Conservation (phyloP, 2,113 vertebrate species). For the Ailurus styani region DNA sequence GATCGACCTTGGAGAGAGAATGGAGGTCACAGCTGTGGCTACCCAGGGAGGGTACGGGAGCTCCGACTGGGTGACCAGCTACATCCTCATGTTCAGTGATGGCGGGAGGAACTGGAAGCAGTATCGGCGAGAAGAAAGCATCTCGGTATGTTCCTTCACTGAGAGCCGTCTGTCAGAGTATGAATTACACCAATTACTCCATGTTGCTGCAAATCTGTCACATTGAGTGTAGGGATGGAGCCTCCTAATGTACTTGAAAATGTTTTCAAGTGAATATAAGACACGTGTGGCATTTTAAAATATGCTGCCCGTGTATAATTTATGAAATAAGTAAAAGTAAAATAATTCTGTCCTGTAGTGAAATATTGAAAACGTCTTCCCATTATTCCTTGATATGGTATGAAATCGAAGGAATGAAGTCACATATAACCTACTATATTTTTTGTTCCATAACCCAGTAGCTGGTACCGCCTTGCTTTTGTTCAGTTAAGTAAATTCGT, state of each 20-base stretch:
- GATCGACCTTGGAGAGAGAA: conserved; percentile 87
- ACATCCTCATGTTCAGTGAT: conserved; percentile 88
- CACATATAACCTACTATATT: neutral
- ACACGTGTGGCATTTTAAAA: neutral
- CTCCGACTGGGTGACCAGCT: conserved; percentile 89
- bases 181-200: neutral
- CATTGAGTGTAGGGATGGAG: neutral
- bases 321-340: neutral
- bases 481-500: neutral
- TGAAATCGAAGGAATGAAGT: neutral
- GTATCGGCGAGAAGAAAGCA: conserved; percentile 88
- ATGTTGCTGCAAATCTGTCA: neutral
- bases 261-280: neutral
- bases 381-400: neutral
- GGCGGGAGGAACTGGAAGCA: conserved; percentile 85
- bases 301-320: neutral
- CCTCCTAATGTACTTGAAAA: neutral
- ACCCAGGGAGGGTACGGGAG: conserved; percentile 91
- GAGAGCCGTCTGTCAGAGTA: neutral
- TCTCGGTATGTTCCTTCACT: conserved; percentile 82
- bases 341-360: neutral
- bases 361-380: neutral
- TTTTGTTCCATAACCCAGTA: neutral
- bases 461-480: neutral
- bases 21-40: conserved; percentile 85